Percentiles rank a stretch among this genome's conserved stretches.
Conservation (phyloP, 2,888 invertebrate genomes). For the Volucella bombylans region DNA sequence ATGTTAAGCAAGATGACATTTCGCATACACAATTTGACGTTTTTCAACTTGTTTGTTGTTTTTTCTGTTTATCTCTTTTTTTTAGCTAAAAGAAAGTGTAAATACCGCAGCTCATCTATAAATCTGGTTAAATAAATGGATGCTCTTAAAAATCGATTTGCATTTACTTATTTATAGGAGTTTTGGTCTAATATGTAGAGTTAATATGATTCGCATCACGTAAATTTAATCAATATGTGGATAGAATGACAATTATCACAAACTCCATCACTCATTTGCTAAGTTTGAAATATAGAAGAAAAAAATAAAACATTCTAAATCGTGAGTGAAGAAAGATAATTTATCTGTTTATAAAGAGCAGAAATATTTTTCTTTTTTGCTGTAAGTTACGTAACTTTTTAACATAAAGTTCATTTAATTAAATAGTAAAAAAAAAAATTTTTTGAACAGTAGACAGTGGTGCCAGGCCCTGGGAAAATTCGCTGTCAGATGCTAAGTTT, state of each 20-base stretch:
- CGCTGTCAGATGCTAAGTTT: no score
- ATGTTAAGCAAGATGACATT: conserved; percentile 17
- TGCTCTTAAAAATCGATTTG: conserved; percentile 16
- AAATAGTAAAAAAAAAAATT: no score
- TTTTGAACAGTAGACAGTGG: no score
- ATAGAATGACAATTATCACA: conserved; percentile 38
- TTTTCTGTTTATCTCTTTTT: not conserved
- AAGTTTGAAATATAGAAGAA: not conserved
- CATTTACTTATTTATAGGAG: conserved; percentile 37
- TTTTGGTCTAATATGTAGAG: conserved; percentile 18
- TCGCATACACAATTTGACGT: not conserved
- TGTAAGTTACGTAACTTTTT: no score
- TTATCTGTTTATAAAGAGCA: not conserved
- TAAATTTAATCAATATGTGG: conserved; percentile 38
- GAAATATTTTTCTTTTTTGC: no score
- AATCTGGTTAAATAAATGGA: not conserved
- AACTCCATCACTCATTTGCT: not conserved
- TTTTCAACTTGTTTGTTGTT: no score
- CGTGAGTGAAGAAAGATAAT: conserved; percentile 1
- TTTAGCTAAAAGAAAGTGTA: conserved; percentile 47
- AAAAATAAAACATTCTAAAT: not conserved
- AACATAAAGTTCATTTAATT: no score
- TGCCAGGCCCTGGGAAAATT: no score
- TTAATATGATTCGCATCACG: conserved; percentile 40
- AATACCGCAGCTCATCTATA: not conserved